Evolutionary conservation across 2,888 invertebrate species (phyloP), one percentile per base, ranked within the genome.

Genomic region (Odontomyia ornata): DNA sequence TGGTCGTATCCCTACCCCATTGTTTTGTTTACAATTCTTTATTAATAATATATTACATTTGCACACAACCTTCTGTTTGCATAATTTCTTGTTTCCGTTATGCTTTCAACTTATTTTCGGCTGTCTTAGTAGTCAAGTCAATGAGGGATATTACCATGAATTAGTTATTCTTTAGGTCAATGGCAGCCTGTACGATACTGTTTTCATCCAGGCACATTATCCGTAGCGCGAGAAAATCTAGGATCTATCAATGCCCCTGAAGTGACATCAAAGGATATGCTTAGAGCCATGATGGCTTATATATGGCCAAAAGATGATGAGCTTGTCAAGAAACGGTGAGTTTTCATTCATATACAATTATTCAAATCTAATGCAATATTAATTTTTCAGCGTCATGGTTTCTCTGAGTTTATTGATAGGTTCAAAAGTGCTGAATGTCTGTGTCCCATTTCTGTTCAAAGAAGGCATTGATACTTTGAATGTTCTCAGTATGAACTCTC

Each of bases 401-500:
- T 96, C 99, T 5, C 85, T 96, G 69, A 91, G 93, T 0, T 89
- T 96, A 65, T 88, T 96, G 73, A 90, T 93, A 73, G 92, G 93
- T 56, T 95, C 96, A 36, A 96, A 99, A 89, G 85, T 96, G 75
- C 87, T 97, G 83, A 98, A 95, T 83, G 96, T 98, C 1, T 89
- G 92, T 67, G 98, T 99, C 27, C 99, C 99, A 13, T 98, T 99
- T 88, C 87, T 98, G 77, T 98, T 99, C 87, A 98, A 99, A 87
- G 93, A 95, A 84, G 93, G 94, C 0, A 91, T 99, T 77, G 99
- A 99, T 85, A 91, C 91, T 81, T 90, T 98, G 79, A 97, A 97
- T 84, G 87, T 88, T 5, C 85, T 97, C 15, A 92, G 92, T 77
- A 90, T 95, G 90, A 91, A 91, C 28, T 91, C 93, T 3, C 92